phyloP scores from a whole-genome alignment of 2,797 vertebrate genomes.

The Cirrhinus mrigala region DNA sequence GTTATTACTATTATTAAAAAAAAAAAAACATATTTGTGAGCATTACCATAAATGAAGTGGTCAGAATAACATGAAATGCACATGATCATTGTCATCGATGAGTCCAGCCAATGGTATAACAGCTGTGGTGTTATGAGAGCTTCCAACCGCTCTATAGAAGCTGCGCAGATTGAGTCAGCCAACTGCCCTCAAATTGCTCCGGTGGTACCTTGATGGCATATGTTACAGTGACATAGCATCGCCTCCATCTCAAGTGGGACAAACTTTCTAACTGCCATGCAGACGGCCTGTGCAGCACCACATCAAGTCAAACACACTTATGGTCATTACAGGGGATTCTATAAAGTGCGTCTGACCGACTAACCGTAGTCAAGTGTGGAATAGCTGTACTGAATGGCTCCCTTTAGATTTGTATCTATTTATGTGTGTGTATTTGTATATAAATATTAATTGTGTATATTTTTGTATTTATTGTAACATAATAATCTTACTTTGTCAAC shows the following conservation, averaged over 20 bases:
- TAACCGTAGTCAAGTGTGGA: too few species aligned
- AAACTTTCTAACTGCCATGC: neutral
- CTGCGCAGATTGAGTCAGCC: neutral
- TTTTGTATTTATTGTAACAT: neutral
- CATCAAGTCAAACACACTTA: too few species aligned
- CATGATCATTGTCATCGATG: too few species aligned
- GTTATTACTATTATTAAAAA: neutral
- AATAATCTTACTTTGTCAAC: neutral
- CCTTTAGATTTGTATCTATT: neutral
- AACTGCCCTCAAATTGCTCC: neutral
- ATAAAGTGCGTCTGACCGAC: too few species aligned
- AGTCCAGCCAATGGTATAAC: too few species aligned
- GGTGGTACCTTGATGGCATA: neutral
- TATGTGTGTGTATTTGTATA: neutral
- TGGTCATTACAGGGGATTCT: too few species aligned
- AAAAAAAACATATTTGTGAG: neutral
- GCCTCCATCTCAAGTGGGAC: neutral
- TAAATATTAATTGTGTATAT: neutral
- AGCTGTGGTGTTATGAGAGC: too few species aligned
- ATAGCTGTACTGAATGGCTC: too few species aligned
- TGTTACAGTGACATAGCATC: neutral
- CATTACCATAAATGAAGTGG: neutral
- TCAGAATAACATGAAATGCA: neutral
- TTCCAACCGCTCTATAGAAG: neutral
- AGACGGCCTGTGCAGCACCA: neutral